Conservation (phyloP, 2,113 vertebrate species). For the Helogale parvula region DNA sequence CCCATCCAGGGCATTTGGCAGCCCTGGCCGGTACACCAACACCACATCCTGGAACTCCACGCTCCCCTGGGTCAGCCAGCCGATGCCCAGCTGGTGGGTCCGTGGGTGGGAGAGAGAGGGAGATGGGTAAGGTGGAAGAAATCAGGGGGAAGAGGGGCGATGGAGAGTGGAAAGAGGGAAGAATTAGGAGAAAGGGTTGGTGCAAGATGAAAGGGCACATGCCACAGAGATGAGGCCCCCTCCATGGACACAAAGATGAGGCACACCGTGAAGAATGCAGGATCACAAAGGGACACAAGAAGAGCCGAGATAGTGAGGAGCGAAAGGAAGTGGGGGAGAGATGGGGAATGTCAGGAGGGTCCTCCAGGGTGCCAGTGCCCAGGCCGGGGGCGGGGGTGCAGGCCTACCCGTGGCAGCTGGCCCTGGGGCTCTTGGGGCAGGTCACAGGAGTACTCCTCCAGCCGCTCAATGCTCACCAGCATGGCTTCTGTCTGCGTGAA, state of each 20-base stretch:
- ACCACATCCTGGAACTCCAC: conserved; percentile 91
- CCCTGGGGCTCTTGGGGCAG: conserved; percentile 90
- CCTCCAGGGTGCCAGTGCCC: neutral
- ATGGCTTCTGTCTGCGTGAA: conserved; percentile 96
- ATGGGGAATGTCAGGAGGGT: neutral
- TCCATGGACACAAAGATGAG: neutral
- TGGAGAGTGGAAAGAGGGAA: neutral
- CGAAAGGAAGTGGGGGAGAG: neutral
- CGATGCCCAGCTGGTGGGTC: neutral
- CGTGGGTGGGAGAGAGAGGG: neutral
- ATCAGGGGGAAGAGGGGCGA: neutral
- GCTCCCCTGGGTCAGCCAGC: conserved; percentile 90
- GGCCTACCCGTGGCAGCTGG: conserved; percentile 84
- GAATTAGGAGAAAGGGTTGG: neutral
- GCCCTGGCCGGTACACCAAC: conserved; percentile 89
- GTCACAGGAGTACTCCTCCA: conserved; percentile 93
- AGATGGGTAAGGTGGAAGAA: neutral
- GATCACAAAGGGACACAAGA: neutral
- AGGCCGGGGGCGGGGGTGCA: neutral
- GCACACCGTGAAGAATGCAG: neutral
- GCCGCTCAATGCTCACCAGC: conserved; percentile 96
- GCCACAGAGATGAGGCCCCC: neutral
- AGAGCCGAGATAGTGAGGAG: neutral
- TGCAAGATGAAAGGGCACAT: neutral
- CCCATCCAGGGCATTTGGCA: conserved; percentile 93